These are phyloP conservation scores for Cybosia mesomella DNA, from an alignment of 2,888 invertebrate species.

Conservation along the genomic window DNA sequence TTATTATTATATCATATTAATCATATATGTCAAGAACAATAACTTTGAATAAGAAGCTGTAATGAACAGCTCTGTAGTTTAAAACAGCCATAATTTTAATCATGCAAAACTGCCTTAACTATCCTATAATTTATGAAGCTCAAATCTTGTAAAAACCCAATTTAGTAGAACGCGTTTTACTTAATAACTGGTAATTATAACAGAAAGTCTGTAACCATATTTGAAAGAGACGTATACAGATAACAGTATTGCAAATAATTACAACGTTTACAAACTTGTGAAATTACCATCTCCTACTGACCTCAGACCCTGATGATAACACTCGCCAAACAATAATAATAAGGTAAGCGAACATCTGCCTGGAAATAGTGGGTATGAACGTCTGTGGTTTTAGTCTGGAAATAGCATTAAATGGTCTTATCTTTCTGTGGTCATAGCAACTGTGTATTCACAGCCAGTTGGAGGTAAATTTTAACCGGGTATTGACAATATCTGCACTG, in stretches of 20 bases:
- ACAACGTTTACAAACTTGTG: background rate
- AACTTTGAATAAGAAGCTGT: background rate
- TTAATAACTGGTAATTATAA: background rate
- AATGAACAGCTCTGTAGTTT: background rate
- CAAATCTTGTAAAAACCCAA: background rate
- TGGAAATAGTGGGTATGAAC: background rate
- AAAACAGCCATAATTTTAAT: background rate
- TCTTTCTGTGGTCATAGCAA: conserved; percentile 1
- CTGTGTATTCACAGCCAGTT: background rate
- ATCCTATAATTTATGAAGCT: background rate
- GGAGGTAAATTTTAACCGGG: background rate
- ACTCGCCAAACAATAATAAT: background rate
- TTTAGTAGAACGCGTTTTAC: background rate
- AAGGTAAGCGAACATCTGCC: conserved; percentile 4
- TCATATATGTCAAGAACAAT: background rate
- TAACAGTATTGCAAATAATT: background rate
- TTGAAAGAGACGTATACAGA: background rate
- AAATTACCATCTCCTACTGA: conserved; percentile 4
- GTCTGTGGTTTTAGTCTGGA: background rate
- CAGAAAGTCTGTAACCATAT: background rate
- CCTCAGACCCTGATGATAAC: conserved; percentile 6
- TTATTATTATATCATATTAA: conserved; percentile 1
- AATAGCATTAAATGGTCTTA: background rate
- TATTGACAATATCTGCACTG: background rate
- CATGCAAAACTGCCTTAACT: background rate